phyloP scores from a whole-genome alignment of 2,888 invertebrate species.

The Nysson spinosus region DNA sequence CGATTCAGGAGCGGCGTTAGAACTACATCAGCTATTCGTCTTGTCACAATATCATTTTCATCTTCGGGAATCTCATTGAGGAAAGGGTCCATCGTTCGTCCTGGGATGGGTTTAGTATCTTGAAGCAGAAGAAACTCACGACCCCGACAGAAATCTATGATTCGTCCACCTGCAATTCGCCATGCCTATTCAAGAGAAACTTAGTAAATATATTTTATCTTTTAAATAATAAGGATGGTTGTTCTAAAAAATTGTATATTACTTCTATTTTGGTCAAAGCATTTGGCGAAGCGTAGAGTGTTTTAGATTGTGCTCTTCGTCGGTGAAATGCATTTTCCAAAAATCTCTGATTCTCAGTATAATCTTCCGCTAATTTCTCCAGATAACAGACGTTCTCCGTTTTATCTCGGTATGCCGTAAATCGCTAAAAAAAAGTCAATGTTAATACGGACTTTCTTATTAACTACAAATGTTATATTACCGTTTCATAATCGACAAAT shows the following conservation, averaged over 20 bases:
- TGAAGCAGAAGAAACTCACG: slow-evolving; percentile 75
- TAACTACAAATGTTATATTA: slow-evolving; percentile 41
- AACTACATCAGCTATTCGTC: slow-evolving; percentile 52
- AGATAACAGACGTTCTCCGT: slow-evolving; percentile 76
- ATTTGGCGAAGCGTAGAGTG: slow-evolving; percentile 69
- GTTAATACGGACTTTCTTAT: background rate
- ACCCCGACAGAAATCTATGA: slow-evolving; percentile 78
- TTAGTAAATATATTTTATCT: slow-evolving; percentile 3
- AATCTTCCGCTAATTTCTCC: slow-evolving; percentile 69
- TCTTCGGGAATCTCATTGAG: slow-evolving; percentile 69
- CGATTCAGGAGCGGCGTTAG: slow-evolving; percentile 58
- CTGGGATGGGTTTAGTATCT: slow-evolving; percentile 55
- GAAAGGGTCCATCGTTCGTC: slow-evolving; percentile 54
- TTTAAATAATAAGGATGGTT: background rate
- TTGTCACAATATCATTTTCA: slow-evolving; percentile 62
- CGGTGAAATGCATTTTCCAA: slow-evolving; percentile 26
- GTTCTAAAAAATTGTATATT: slow-evolving; percentile 19
- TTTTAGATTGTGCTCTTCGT: slow-evolving; percentile 36
- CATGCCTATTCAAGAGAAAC: slow-evolving; percentile 71
- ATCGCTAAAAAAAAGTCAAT: slow-evolving; percentile 67
- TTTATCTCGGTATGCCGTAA: slow-evolving; percentile 77
- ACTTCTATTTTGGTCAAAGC: slow-evolving; percentile 77
- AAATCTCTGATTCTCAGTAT: background rate
- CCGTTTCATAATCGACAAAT: slow-evolving; percentile 68
- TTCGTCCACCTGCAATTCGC: slow-evolving; percentile 76